Base-by-base conservation (phyloP, 2,888 invertebrate genomes). In the Dendrolimus pini region DNA sequence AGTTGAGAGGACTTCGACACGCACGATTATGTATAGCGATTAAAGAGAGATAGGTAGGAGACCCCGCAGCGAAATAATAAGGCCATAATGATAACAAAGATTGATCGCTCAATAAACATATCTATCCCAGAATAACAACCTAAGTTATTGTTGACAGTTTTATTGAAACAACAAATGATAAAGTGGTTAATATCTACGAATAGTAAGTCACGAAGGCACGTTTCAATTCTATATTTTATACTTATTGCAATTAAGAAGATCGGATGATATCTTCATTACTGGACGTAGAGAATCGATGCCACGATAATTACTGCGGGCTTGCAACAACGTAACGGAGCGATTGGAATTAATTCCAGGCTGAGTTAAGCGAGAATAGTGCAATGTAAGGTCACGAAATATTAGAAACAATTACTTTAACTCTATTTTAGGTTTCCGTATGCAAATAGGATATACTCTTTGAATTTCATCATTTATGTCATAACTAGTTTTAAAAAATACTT, bases 221-320 rank as follows among this genome's bases (percentile, higher is more conserved):
- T 9, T 47, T 10, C 47, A 12, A 10, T 10, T 47, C 47, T 47
- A 12, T 47, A 47, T 47, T 47, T 47, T 47, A 47, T 47, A 47
- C 12, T 47, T 77, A 81, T 78, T 76, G 79, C 79, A 82, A 79
- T 76, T 78, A 77, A 78, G 75, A 74, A 75, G 81, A 80, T 76
- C 71, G 70, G 72, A 62, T 72, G 80, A 85, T 84, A 82, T 84
- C 81, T 86, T 85, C 83, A 85, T 86, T 85, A 85, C 74, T 61
- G 70, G 63, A 75, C 77, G 74, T 71, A 70, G 71, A 74, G 72
- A 75, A 83, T 81, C 78, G 80, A 78, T 78, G 79, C 78, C 67
- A 65, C 74, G 78, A 81, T 85, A 85, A 86, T 85, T 84, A 82
- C 77, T 62, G 68, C 65, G 60, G 64, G 67, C 77, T 67, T 68